Conservation (phyloP, 2,113 vertebrate genomes). For the Murina feae region DNA sequence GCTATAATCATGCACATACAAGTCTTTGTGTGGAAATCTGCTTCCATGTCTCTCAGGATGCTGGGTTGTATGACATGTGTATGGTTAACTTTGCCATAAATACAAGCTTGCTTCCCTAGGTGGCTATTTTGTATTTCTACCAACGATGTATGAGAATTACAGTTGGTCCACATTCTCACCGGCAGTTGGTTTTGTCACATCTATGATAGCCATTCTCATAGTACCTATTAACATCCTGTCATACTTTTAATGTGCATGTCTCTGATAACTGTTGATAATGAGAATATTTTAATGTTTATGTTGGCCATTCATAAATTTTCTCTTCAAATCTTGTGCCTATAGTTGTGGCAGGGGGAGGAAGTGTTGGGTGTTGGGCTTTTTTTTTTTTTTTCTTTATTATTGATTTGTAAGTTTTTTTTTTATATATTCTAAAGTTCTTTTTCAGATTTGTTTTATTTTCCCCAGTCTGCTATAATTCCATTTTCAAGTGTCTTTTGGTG, state of each 20-base stretch:
- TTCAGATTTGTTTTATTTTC: not conserved
- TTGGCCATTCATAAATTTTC: not conserved
- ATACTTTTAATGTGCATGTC: not conserved
- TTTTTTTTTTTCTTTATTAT: not conserved
- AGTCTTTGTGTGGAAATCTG: not conserved
- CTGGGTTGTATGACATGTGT: not conserved
- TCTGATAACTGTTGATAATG: not conserved
- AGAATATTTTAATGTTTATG: not conserved
- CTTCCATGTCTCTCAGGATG: not conserved
- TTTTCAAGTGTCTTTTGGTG: not conserved
- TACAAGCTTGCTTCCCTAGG: not conserved
- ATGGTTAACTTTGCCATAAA: not conserved
- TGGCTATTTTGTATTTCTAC: not conserved
- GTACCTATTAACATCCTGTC: not conserved
- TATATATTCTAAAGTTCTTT: not conserved
- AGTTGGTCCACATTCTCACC: not conserved
- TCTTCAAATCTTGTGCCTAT: not conserved
- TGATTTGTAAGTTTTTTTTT: not conserved
- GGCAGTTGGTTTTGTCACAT: not conserved
- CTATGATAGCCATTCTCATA: not conserved
- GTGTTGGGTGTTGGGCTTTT: not conserved
- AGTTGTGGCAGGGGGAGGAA: not conserved
- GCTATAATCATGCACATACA: not conserved
- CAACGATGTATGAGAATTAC: not conserved
- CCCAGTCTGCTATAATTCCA: not conserved